Evolutionary conservation across 2,888 invertebrate species (phyloP).

Genomic region (Pogonocherus hispidulus): DNA sequence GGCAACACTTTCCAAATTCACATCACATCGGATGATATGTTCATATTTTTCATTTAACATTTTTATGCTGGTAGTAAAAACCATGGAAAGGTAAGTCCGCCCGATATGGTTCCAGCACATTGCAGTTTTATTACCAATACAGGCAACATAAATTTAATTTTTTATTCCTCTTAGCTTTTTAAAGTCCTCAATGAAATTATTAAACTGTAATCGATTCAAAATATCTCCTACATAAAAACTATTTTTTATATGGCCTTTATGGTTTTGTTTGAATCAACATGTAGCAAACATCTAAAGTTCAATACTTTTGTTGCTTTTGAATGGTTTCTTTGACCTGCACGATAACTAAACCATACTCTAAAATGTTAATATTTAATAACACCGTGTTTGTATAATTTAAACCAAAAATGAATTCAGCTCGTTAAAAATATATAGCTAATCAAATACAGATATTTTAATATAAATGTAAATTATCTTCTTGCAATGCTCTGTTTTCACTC

Average conservation of each 20-base stretch:
- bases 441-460: too few relatives aligned
- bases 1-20: conserved; percentile 41
- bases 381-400: too few relatives aligned
- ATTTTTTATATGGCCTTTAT: conserved; percentile 4
- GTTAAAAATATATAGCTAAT: too few relatives aligned
- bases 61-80: conserved; percentile 51
- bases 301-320: background rate
- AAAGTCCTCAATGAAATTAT: conserved; percentile 60
- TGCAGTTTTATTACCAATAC: conserved; percentile 52
- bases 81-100: conserved; percentile 30
- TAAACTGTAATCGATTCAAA: conserved; percentile 51
- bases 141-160: conserved; percentile 54
- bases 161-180: conserved; percentile 53
- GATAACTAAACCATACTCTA: too few relatives aligned
- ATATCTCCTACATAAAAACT: background rate
- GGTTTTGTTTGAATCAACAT: conserved; percentile 2
- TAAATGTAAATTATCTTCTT: too few relatives aligned
- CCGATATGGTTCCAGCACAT: conserved; percentile 49
- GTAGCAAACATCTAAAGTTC: background rate
- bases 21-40: conserved; percentile 37
- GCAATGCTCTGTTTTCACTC: too few relatives aligned
- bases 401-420: too few relatives aligned
- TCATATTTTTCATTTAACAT: conserved; percentile 45
- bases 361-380: too few relatives aligned
- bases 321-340: too few relatives aligned